phyloP scores from a whole-genome alignment of 2,113 vertebrate genomes.

The Globicephala melas region DNA sequence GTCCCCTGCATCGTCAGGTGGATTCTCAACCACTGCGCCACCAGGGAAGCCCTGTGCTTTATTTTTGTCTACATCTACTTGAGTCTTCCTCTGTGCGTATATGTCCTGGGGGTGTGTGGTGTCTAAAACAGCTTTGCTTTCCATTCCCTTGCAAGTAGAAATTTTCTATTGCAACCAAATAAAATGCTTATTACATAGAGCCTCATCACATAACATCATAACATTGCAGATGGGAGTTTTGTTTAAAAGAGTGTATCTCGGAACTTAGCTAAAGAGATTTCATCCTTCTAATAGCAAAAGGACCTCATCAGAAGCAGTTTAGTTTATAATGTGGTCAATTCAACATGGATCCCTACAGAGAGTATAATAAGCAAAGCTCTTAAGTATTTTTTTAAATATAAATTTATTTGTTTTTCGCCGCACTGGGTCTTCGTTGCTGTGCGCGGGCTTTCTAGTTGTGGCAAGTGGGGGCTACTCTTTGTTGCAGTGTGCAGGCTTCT shows the following conservation, averaged over 20 bases:
- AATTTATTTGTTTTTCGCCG: too few species aligned
- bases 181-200: not conserved
- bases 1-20: too few species aligned
- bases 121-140: not conserved
- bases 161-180: not conserved
- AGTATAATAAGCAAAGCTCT: not conserved
- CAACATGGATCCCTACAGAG: not conserved
- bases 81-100: not conserved
- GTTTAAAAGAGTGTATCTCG: not conserved
- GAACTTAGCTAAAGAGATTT: not conserved
- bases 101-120: not conserved
- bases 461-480: too few species aligned
- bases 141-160: not conserved
- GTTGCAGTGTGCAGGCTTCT: too few species aligned
- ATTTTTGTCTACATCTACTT: not conserved
- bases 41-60: not conserved
- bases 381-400: not conserved
- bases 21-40: too few species aligned
- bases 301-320: not conserved
- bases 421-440: too few species aligned
- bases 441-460: too few species aligned
- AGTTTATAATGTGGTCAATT: not conserved
- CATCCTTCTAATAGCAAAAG: not conserved
- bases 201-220: not conserved
- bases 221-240: not conserved